Percentiles rank a stretch among this genome's conserved stretches.
These are phyloP conservation scores for Meriones psammophilus DNA, from an alignment of 2,797 vertebrate species.

Conservation along the genomic window DNA sequence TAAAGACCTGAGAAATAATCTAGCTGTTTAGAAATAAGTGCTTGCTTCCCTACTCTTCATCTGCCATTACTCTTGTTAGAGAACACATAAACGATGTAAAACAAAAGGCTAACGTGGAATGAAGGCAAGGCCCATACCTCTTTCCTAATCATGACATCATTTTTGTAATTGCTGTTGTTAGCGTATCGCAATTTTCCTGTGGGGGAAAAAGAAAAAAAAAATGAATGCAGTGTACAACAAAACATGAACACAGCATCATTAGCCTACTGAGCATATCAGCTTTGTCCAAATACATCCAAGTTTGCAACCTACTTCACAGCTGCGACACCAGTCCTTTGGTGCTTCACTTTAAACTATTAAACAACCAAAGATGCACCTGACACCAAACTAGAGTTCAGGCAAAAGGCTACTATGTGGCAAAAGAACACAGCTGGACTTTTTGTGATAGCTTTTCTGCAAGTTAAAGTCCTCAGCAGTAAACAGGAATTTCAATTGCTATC, in stretches of 20 bases:
- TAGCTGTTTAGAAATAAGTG: neutral
- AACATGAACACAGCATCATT: conserved; percentile 3
- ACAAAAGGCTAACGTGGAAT: conserved; percentile 1
- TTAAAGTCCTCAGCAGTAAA: conserved; percentile 45
- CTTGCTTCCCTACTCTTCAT: neutral
- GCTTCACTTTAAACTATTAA: conserved; percentile 29
- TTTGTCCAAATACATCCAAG: conserved; percentile 49
- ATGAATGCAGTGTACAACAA: conserved; percentile 57
- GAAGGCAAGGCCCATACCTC: conserved; percentile 91
- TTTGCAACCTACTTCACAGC: conserved; percentile 1
- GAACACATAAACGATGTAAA: neutral
- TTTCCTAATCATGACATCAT: conserved; percentile 99
- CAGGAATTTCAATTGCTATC: neutral
- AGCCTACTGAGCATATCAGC: conserved; percentile 8
- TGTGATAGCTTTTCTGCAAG: neutral
- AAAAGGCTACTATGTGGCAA: conserved; percentile 29
- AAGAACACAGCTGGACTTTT: conserved; percentile 41
- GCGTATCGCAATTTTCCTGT: conserved; percentile 97
- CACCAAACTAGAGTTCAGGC: conserved; percentile 31
- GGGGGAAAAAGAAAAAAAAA: conserved; percentile 68
- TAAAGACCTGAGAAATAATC: conserved; percentile 53
- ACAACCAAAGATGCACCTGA: conserved; percentile 1
- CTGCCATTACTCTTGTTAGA: conserved; percentile 7
- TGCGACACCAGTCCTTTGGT: neutral
- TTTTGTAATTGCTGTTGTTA: conserved; percentile 99